phyloP scores from a whole-genome alignment of 2,113 vertebrate genomes.

The Corythornis vintsioides region DNA sequence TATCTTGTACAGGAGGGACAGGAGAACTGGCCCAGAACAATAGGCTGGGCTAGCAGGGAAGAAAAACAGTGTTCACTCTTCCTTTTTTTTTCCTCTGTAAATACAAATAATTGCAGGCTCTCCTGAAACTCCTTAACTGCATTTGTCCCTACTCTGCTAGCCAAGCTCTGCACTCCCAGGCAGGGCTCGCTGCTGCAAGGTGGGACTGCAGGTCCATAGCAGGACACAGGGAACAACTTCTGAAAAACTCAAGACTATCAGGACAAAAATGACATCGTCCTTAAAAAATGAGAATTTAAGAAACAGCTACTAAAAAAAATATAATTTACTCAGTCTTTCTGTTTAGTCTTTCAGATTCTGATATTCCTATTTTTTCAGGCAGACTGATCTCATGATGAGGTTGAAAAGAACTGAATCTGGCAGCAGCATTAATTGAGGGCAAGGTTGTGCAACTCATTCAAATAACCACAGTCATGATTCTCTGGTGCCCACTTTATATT shows the following conservation, averaged over 20 bases:
- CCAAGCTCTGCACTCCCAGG: background rate
- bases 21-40: background rate
- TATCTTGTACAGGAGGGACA: rapidly evolving
- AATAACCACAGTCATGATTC: background rate
- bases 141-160: rapidly evolving
- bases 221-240: background rate
- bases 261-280: background rate
- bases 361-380: background rate
- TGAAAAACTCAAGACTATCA: background rate
- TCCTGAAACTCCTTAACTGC: background rate
- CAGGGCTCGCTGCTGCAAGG: background rate
- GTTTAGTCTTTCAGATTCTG: background rate
- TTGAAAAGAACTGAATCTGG: background rate
- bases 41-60: background rate
- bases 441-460: background rate
- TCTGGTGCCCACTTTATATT: background rate
- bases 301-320: background rate
- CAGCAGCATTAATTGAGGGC: background rate
- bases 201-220: background rate
- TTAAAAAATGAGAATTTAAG: background rate
- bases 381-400: background rate
- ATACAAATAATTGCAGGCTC: background rate
- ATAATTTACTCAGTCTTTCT: background rate
- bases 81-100: background rate
- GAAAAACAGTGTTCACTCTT: background rate